phyloP scores from a whole-genome alignment of 2,888 invertebrate species.

The Lasius platythorax region DNA sequence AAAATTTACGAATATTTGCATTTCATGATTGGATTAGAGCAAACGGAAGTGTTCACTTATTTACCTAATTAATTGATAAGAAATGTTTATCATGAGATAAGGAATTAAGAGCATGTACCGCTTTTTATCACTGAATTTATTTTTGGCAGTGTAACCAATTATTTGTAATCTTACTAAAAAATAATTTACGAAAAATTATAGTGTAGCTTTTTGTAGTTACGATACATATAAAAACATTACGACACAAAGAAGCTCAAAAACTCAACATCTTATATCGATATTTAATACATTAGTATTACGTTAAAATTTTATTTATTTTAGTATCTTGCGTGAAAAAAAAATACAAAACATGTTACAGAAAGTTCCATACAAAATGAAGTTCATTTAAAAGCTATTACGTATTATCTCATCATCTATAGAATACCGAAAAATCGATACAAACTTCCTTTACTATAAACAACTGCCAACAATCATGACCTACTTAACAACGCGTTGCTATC shows the following conservation, averaged over 20 bases:
- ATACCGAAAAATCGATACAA: conserved; percentile 37
- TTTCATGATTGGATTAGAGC: not conserved
- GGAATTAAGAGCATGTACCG: not conserved
- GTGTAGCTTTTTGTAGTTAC: not conserved
- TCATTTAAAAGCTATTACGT: not conserved
- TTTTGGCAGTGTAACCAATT: not conserved
- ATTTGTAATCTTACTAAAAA: not conserved
- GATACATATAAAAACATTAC: not conserved
- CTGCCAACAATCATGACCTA: conserved; percentile 28
- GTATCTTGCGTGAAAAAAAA: not conserved
- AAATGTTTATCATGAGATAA: not conserved
- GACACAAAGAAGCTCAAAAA: not conserved
- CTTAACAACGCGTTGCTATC: conserved; percentile 27
- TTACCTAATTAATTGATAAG: not conserved
- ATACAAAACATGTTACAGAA: not conserved
- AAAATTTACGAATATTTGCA: not conserved
- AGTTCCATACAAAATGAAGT: not conserved
- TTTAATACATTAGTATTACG: not conserved
- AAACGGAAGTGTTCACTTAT: not conserved
- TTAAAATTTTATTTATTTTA: conserved; percentile 3
- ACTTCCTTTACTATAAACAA: conserved; percentile 1
- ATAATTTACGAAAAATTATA: conserved; percentile 7
- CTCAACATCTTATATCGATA: not conserved
- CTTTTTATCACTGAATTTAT: not conserved
- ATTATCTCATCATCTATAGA: conserved; percentile 17